phyloP scores from a whole-genome alignment of 2,888 invertebrate genomes.

The Acrobasis repandana region DNA sequence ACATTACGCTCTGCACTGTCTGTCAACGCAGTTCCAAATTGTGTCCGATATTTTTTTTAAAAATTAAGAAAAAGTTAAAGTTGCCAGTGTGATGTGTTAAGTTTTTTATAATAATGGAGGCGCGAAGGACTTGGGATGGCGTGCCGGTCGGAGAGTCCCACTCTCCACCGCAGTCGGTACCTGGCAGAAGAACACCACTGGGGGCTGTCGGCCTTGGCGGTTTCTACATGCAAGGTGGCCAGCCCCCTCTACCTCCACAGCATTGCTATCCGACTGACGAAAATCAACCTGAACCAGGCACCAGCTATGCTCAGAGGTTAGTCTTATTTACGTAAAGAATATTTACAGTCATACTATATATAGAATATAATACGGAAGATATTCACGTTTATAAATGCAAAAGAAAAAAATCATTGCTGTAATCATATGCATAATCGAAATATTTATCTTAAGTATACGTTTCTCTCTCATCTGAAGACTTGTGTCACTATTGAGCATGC shows the following conservation, averaged over 20 bases:
- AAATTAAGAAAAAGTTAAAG: constrained; percentile 41
- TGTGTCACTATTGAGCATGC: too few species aligned
- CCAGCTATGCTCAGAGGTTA: constrained; percentile 77
- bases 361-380: not conserved
- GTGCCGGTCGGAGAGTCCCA: constrained; percentile 75
- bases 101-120: constrained; percentile 65
- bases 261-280: constrained; percentile 87
- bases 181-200: constrained; percentile 89
- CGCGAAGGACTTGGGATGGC: constrained; percentile 77
- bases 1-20: constrained; percentile 60
- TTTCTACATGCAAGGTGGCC: constrained; percentile 90
- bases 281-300: constrained; percentile 88
- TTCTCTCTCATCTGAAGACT: too few species aligned
- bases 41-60: constrained; percentile 37
- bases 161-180: constrained; percentile 84
- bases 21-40: constrained; percentile 61
- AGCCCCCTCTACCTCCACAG: constrained; percentile 78
- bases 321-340: constrained; percentile 26
- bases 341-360: not conserved
- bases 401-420: too few species aligned
- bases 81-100: constrained; percentile 58
- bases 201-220: constrained; percentile 93
- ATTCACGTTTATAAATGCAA: too few species aligned
- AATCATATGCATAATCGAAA: too few species aligned
- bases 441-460: too few species aligned